Evolutionary conservation across 2,888 invertebrate genomes (phyloP).

Genomic region (Oscheius sp.): DNA sequence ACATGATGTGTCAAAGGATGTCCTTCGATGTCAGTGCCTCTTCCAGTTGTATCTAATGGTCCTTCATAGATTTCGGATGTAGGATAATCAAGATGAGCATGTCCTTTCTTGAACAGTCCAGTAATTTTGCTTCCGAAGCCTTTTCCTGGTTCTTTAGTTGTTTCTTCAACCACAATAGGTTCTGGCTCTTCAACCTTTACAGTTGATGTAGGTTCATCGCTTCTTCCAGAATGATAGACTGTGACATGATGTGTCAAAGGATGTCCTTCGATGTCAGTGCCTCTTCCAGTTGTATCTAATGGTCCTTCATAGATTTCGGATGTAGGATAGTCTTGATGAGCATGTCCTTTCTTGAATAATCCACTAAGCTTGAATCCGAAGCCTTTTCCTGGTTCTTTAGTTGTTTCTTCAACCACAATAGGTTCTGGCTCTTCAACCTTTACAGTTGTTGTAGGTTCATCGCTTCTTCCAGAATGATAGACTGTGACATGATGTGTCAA

Average conservation of each 20-base stretch:
- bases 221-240: conserved; percentile 2
- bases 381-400: background rate
- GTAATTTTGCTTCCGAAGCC: background rate
- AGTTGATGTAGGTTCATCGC: background rate
- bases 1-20: conserved; percentile 38
- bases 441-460: conserved; percentile 4
- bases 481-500: conserved; percentile 39
- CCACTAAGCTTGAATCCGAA: conserved; percentile 42
- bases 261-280: background rate
- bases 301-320: conserved; percentile 12
- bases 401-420: background rate
- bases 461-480: conserved; percentile 39
- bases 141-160: background rate
- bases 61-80: conserved; percentile 34
- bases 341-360: conserved; percentile 46
- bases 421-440: background rate
- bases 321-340: conserved; percentile 54
- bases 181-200: conserved; percentile 5
- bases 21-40: conserved; percentile 31
- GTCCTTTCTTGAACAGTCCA: conserved; percentile 47
- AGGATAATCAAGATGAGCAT: conserved; percentile 54
- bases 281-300: background rate
- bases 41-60: conserved; percentile 30
- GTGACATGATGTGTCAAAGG: conserved; percentile 10
- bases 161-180: conserved; percentile 12